Evolutionary conservation across 2,797 vertebrate genomes (phyloP).

Genomic region (Esox lucius): DNA sequence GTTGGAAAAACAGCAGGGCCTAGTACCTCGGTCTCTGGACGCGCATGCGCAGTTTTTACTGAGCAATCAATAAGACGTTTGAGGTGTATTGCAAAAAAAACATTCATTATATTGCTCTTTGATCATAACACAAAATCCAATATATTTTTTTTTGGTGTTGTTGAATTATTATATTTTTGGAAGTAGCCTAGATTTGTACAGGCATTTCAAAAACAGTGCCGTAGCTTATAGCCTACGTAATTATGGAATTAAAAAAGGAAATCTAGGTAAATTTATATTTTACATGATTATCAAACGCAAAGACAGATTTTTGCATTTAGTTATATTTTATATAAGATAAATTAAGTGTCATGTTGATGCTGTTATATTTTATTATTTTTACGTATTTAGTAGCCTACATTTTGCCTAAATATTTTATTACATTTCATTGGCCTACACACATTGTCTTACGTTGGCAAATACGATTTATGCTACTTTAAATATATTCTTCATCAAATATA

Average conservation of each 20-base stretch:
- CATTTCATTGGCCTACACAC: neutral
- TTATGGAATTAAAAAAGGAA: neutral
- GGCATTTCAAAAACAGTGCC: too few relatives aligned
- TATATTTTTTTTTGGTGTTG: neutral
- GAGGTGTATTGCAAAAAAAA: neutral
- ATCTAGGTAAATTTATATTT: neutral
- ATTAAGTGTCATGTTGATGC: too few relatives aligned
- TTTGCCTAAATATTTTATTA: neutral
- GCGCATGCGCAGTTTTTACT: conserved; percentile 44
- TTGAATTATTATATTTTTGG: neutral
- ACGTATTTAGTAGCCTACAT: too few relatives aligned
- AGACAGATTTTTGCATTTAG: neutral
- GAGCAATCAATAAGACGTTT: neutral
- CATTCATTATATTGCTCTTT: neutral
- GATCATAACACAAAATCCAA: neutral
- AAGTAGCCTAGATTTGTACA: too few relatives aligned
- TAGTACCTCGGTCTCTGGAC: conserved; percentile 34
- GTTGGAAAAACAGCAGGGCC: conserved; percentile 62
- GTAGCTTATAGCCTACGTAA: neutral
- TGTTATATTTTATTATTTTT: too few relatives aligned
- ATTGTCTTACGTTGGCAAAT: neutral
- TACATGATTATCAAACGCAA: neutral
- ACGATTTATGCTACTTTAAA: too few relatives aligned
- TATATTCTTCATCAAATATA: too few relatives aligned
- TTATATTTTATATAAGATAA: neutral